Base-by-base conservation (phyloP, 2,797 vertebrate genomes). In the Meriones psammophilus region DNA sequence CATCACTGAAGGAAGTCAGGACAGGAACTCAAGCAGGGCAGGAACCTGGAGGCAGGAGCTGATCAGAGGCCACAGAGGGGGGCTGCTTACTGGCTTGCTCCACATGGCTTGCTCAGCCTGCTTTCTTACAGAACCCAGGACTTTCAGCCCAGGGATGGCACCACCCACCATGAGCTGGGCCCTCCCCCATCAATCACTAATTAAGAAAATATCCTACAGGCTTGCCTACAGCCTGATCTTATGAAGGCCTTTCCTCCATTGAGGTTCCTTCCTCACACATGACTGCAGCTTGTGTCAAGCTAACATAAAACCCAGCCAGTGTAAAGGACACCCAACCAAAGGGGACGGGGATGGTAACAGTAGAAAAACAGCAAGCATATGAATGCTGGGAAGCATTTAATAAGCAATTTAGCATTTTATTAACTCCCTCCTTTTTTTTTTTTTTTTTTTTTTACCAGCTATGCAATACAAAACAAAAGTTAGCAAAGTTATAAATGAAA, bases 351-450 rank as follows among this genome's bases (percentile, higher is more conserved):
- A n/a, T 30, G 58, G 18, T 36, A 71, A 80, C 10, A 66, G 7
- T 26, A 50, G 60, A 76, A 74, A 18, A 22, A 62, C 79, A 30
- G 17, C 56, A 84, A 42, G 12, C 26, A 42, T 58, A 74, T 0
- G 83, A 97, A 86, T 88, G 95, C 81, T 1, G 17, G 77, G 33
- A 71, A 79, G 54, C 20, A 87, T 66, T 80, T 92, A 68, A 76
- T 71, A 93, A 69, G 30, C 42, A 76, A 76, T 71, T 89, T 91
- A 83, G 77, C 33, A 66, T 89, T 95, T 96, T 86, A 56, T 89
- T 83, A 56, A n/a, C 64, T 91, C 92, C 88, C 54, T 8, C 50
- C 50, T 42, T 39, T 39, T 39, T 39, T 39, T 39, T 39, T 39
- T 39, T 39, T 50, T 50, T 50, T 50, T 9, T 7, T 39, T 14